Conservation (phyloP, 2,797 vertebrate genomes). For the Chelidonichthys spinosus region DNA sequence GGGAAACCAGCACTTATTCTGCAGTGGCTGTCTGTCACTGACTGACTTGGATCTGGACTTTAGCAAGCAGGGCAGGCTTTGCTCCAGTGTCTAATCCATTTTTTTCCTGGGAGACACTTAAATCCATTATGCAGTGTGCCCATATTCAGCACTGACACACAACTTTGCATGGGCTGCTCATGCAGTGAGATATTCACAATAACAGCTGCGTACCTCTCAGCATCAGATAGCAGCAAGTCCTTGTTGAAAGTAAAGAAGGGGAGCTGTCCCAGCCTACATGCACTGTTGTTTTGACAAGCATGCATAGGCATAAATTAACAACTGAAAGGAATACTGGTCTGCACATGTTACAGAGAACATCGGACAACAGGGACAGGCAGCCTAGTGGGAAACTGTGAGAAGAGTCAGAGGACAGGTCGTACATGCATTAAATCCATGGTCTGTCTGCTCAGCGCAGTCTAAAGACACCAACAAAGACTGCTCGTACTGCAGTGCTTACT, state of each 20-base stretch:
- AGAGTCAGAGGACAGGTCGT: slow-evolving; percentile 37
- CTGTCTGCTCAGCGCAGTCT: slow-evolving; percentile 29
- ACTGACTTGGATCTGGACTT: slow-evolving; percentile 43
- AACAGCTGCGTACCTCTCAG: slow-evolving; percentile 37
- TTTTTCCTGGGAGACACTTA: slow-evolving; percentile 61
- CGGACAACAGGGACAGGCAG: background rate
- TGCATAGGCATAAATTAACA: slow-evolving; percentile 24
- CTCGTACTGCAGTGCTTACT: slow-evolving; percentile 48
- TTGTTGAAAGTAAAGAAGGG: slow-evolving; percentile 38
- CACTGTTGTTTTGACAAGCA: slow-evolving; percentile 24
- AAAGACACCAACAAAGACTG: slow-evolving; percentile 29
- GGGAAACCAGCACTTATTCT: slow-evolving; percentile 32
- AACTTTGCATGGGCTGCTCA: slow-evolving; percentile 37
- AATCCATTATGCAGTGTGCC: slow-evolving; percentile 61
- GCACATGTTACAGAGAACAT: slow-evolving; percentile 18
- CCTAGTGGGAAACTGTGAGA: slow-evolving; percentile 21
- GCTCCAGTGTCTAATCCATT: slow-evolving; percentile 65
- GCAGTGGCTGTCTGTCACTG: slow-evolving; percentile 41
- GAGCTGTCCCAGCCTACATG: slow-evolving; percentile 7
- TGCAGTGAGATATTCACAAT: slow-evolving; percentile 15
- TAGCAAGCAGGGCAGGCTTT: slow-evolving; percentile 48
- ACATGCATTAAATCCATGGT: slow-evolving; percentile 29
- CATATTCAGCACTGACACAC: slow-evolving; percentile 48
- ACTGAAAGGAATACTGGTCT: slow-evolving; percentile 27
- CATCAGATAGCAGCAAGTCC: slow-evolving; percentile 36